Evolutionary conservation across 2,888 invertebrate species (phyloP).

Genomic region (Macroteleia sp.): DNA sequence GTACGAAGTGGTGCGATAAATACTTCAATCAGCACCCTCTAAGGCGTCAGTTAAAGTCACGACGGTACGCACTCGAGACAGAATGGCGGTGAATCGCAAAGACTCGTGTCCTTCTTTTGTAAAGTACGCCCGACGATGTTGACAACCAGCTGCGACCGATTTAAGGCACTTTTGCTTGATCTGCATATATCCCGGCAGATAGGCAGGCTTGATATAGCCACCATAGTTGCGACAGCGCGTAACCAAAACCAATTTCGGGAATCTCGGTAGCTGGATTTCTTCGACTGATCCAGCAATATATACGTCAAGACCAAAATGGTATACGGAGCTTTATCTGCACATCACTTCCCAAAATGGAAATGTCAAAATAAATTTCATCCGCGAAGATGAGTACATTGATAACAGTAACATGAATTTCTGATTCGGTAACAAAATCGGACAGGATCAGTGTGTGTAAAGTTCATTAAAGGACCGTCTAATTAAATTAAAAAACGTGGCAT

Average conservation of each 20-base stretch:
- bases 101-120: constrained; percentile 75
- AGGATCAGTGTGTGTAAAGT: too few relatives aligned
- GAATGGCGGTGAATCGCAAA: constrained; percentile 80
- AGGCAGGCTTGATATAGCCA: constrained; percentile 61
- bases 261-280: constrained; percentile 61
- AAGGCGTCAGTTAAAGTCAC: constrained; percentile 82
- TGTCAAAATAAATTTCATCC: constrained; percentile 56
- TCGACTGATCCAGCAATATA: constrained; percentile 39
- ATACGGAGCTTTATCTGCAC: constrained; percentile 16
- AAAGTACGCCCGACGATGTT: constrained; percentile 79
- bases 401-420: constrained; percentile 3
- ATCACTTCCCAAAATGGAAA: constrained; percentile 50
- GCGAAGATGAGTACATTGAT: constrained; percentile 33
- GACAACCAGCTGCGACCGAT: constrained; percentile 82
- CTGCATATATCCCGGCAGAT: constrained; percentile 74
- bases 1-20: constrained; percentile 76
- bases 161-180: constrained; percentile 69
- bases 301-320: constrained; percentile 15
- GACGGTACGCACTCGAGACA: constrained; percentile 74
- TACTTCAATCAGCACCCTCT: constrained; percentile 83
- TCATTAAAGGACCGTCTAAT: too few relatives aligned
- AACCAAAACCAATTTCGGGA: constrained; percentile 66
- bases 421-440: too few relatives aligned
- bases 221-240: constrained; percentile 64
- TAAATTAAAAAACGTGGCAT: too few relatives aligned